Evolutionary conservation across 92 coral and sea anemone species (phyloP).

Genomic region (Plumapathes pennacea): DNA sequence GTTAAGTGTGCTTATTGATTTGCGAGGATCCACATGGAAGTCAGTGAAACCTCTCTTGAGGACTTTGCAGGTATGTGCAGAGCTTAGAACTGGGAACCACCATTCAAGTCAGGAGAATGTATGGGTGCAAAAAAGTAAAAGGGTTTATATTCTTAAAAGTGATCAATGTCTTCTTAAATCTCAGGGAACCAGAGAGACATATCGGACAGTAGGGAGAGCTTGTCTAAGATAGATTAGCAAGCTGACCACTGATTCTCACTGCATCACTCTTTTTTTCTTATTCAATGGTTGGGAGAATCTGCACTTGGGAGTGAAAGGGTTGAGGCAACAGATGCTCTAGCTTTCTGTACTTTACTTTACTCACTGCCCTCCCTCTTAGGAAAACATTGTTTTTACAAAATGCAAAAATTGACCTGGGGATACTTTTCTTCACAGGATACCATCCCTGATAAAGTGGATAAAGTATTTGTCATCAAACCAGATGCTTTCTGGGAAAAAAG

Average conservation of each 20-base stretch:
- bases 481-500: conserved; percentile 99
- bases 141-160: too few species aligned
- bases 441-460: conserved; percentile 67
- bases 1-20: conserved; percentile 76
- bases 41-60: conserved; percentile 79
- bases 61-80: conserved; percentile 65
- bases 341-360: too few species aligned
- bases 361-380: background rate
- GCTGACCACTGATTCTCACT: too few species aligned
- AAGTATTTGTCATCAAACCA: conserved; percentile 85
- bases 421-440: conserved; percentile 61
- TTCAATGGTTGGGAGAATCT: conserved; percentile 1
- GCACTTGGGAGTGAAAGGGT: too few species aligned
- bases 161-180: too few species aligned
- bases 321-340: background rate
- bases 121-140: too few species aligned
- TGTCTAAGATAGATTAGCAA: too few species aligned
- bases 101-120: too few species aligned
- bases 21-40: conserved; percentile 94
- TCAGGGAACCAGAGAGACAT: too few species aligned
- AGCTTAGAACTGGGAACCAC: too few species aligned
- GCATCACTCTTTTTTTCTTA: too few species aligned
- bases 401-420: background rate
- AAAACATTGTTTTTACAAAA: background rate
- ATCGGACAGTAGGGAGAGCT: too few species aligned